Conservation (phyloP, 2,888 invertebrate species). For the Dione juno region DNA sequence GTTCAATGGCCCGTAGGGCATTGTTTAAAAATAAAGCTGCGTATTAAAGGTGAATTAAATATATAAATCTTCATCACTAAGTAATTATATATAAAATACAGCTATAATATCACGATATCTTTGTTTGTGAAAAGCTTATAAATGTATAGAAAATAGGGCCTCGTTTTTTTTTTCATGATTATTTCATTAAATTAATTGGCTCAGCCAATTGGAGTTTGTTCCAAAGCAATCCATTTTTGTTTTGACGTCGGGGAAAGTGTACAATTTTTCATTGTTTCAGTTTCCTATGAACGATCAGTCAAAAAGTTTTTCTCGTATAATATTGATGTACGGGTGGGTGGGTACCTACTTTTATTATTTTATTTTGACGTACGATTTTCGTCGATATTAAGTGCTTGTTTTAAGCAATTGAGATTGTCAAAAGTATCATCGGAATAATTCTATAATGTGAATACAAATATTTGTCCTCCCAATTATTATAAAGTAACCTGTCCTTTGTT, state of each 20-base stretch:
- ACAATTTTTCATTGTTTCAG: constrained; percentile 47
- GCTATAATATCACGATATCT: too few relatives aligned
- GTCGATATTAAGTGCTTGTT: constrained; percentile 16
- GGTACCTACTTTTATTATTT: constrained; percentile 57
- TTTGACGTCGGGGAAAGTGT: constrained; percentile 36
- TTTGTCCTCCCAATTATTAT: too few relatives aligned
- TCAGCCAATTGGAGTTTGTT: constrained; percentile 31
- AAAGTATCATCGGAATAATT: too few relatives aligned
- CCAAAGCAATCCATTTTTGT: constrained; percentile 39
- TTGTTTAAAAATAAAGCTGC: too few relatives aligned
- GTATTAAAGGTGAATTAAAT: too few relatives aligned
- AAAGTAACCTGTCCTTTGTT: too few relatives aligned
- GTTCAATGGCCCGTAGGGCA: too few relatives aligned
- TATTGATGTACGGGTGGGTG: constrained; percentile 19
- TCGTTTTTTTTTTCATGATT: background rate
- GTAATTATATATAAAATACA: too few relatives aligned
- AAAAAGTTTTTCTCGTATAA: constrained; percentile 58
- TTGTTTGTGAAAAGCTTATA: background rate
- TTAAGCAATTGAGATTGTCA: too few relatives aligned
- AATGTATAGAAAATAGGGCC: constrained; percentile 1
- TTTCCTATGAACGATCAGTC: constrained; percentile 60
- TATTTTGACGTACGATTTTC: constrained; percentile 36
- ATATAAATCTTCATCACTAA: too few relatives aligned
- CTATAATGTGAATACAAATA: too few relatives aligned
- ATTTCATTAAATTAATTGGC: constrained; percentile 27